These are phyloP conservation scores for Chouioia cunea DNA, from an alignment of 2,888 invertebrate genomes.

Conservation along the genomic window DNA sequence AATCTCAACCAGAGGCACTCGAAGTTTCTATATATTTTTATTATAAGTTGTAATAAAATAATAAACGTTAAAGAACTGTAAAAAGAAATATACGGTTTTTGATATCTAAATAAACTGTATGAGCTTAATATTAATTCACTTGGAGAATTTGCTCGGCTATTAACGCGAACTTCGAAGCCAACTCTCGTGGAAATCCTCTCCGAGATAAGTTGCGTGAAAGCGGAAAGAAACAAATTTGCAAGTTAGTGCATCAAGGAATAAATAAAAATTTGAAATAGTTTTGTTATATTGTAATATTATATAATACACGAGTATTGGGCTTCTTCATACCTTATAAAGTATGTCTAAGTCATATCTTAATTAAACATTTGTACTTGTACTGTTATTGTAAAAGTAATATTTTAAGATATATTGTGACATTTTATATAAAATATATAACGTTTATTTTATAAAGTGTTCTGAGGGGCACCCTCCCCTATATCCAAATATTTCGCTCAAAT, in stretches of 20 bases:
- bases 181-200: no score
- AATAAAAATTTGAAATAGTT: no score
- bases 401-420: no score
- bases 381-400: neutral
- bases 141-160: neutral
- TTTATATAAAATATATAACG: no score
- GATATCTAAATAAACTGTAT: constrained; percentile 16
- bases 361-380: constrained; percentile 22
- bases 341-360: constrained; percentile 30
- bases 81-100: constrained; percentile 31
- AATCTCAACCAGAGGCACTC: neutral
- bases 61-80: constrained; percentile 21
- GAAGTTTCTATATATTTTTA: constrained; percentile 26
- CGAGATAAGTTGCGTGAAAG: no score
- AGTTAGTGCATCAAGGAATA: no score
- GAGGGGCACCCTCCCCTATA: no score
- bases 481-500: no score
- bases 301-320: constrained; percentile 14
- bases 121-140: constrained; percentile 17
- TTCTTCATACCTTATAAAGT: constrained; percentile 24
- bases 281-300: no score
- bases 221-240: no score
- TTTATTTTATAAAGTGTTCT: no score
- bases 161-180: neutral
- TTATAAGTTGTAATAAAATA: constrained; percentile 8